These are phyloP conservation scores for Brenthis daphne DNA, from an alignment of 2,888 invertebrate species.

Conservation along the genomic window DNA sequence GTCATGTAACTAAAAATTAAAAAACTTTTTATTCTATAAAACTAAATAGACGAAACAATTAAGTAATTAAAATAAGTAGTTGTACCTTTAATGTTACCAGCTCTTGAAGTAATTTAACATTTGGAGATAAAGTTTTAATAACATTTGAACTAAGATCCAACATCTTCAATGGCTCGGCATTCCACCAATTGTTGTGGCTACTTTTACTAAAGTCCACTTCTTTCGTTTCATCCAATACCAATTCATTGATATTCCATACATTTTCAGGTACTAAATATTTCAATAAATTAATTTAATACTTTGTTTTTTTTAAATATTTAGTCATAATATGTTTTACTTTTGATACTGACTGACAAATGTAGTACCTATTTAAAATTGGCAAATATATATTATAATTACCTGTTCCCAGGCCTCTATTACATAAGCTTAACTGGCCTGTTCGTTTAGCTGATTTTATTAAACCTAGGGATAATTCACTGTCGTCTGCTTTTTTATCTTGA, in stretches of 20 bases:
- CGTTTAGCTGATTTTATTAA: slow-evolving; percentile 90
- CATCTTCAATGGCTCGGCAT: slow-evolving; percentile 88
- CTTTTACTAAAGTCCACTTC: slow-evolving; percentile 83
- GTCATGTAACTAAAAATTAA: slow-evolving; percentile 87
- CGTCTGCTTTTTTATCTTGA: slow-evolving; percentile 87
- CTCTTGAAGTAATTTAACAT: slow-evolving; percentile 85
- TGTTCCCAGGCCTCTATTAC: slow-evolving; percentile 87
- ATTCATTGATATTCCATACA: slow-evolving; percentile 88
- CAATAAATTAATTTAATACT: no score
- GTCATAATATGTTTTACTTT: no score
- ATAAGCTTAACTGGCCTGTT: slow-evolving; percentile 90
- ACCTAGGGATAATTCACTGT: slow-evolving; percentile 85
- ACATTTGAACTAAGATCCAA: slow-evolving; percentile 90
- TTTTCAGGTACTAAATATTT: slow-evolving; percentile 84
- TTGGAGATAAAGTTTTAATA: slow-evolving; percentile 83
- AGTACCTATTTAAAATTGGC: background rate
- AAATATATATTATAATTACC: slow-evolving; percentile 75
- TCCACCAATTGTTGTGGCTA: slow-evolving; percentile 90
- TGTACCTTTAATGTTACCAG: slow-evolving; percentile 86
- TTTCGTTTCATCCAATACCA: slow-evolving; percentile 83
- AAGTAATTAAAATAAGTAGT: background rate
- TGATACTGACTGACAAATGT: no score
- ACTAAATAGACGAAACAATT: background rate
- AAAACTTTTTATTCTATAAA: background rate
- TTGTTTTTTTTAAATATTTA: no score